These are phyloP conservation scores for Limnephilus lunatus DNA, from an alignment of 2,888 invertebrate genomes.

Conservation along the genomic window DNA sequence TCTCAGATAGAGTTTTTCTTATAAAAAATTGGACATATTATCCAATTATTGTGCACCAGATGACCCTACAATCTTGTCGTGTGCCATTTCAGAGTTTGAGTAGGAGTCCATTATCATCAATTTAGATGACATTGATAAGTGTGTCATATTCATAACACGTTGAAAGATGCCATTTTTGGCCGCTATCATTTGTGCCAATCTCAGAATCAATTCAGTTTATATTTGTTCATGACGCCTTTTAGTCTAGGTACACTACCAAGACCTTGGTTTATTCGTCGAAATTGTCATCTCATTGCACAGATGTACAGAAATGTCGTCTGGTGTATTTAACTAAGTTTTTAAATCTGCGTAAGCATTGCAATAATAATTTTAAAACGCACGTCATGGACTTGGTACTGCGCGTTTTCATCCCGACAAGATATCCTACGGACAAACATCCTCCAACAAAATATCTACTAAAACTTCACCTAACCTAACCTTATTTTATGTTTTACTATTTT, in stretches of 20 bases:
- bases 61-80: neutral
- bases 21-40: no score
- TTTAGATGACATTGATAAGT: slow-evolving; percentile 24
- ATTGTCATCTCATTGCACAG: neutral
- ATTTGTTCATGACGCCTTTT: neutral
- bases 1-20: no score
- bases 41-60: neutral
- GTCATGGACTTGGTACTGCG: neutral
- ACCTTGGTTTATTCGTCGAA: neutral
- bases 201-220: neutral
- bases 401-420: no score
- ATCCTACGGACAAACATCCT: no score
- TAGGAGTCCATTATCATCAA: neutral
- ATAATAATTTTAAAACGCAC: neutral
- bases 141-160: slow-evolving; percentile 15
- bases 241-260: neutral
- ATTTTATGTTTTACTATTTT: no score
- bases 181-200: slow-evolving; percentile 4
- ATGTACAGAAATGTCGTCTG: neutral
- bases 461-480: no score
- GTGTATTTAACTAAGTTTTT: neutral
- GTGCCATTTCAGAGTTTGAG: neutral
- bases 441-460: no score
- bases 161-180: neutral
- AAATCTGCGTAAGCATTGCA: neutral